Base-by-base conservation (phyloP, 1,140 invertebrate species). In the Drosophila kohkoa region DNA sequence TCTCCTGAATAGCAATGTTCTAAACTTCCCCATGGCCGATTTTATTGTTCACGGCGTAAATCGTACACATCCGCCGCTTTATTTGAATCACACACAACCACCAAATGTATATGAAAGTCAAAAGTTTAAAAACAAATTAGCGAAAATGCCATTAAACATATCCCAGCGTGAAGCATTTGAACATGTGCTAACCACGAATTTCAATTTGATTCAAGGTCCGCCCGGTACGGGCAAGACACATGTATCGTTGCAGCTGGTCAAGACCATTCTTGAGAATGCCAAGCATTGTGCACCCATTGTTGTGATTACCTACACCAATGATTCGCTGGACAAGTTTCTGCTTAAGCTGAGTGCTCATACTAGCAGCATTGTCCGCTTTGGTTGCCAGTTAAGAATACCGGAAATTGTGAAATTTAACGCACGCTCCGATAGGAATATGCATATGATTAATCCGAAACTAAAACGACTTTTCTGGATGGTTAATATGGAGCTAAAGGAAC, bases 271-370 rank as follows among this genome's bases (percentile, higher is more conserved):
- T 7, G 48, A 93, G 25, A 95, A 95, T 65, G 59, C 41, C 6
- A 71, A 71, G 10, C 25, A 38, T 11, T 71, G 60, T 83, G 65
- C 91, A 2, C 95, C 96, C 2, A 95, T 98, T 62, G 91, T 98
- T 1, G 93, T 98, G 7, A 95, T 98, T n/a, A 97, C 96, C 82
- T 97, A 95, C 77, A 98, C 97, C 1, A 98, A 98, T 90, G 96
- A 98, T 92, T 97, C 97, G 0, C 88, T 98, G 4, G 97, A 98
- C 93, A 97, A 98, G 89, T 98, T 98, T 93, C 92, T 98, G 11
- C 95, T 97, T 91, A 96, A 95, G 25, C 94, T 13, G 57, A 90
- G 15, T 89, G 2, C 60, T 0, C 52, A 93, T 1, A 95, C 94
- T 2, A 48, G 93, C 0, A 93, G 94, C 10, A 93, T 98, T 55